Evolutionary conservation across 2,888 invertebrate species (phyloP), one percentile per base, ranked within the genome.

Genomic region (Hoplodrina blanda): DNA sequence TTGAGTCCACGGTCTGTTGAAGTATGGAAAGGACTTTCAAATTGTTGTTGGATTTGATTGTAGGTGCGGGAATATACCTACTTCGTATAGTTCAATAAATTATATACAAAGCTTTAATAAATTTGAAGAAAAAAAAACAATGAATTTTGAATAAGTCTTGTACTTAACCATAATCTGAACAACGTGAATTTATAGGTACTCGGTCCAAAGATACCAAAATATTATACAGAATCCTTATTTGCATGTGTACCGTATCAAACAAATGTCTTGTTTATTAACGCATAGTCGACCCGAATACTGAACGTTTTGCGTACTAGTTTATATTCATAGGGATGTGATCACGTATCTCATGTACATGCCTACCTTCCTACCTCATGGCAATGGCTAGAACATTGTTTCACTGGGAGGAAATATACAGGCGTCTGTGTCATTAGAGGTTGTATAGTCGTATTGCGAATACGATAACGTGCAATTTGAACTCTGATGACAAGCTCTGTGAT

Each of bases 231-330:
- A 70, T 60, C 62, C 64, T 65, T 65, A 78, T 83, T 78, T 80
- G 73, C 83, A 84, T 83, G 76, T 82, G 73, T 72, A 71, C 68
- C 66, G 67, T 76, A 84, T 80, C 80, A 76, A 81, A 80, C 78
- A 82, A 85, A 84, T 84, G 83, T 78, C 74, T 81, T 76, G 81
- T 84, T 82, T 81, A 85, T 84, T 82, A 82, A 80, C 74, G 56
- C 69, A 57, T 64, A 80, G 77, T 62, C 72, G 78, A 67, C 59
- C 62, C 69, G 86, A 85, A 87, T 85, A 75, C 77, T 67, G 76
- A 85, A 78, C 67, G 62, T 63, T 70, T 76, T 63, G 62, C 75
- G 72, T 66, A 54, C 81, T 81, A 71, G 68, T 78, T 74, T 69
- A 78, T 80, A 82, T 85, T 73, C 75, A 62, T 66, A 74, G 66